These are phyloP conservation scores for Lagopus muta DNA, from an alignment of 2,113 vertebrate genomes.

Conservation along the genomic window DNA sequence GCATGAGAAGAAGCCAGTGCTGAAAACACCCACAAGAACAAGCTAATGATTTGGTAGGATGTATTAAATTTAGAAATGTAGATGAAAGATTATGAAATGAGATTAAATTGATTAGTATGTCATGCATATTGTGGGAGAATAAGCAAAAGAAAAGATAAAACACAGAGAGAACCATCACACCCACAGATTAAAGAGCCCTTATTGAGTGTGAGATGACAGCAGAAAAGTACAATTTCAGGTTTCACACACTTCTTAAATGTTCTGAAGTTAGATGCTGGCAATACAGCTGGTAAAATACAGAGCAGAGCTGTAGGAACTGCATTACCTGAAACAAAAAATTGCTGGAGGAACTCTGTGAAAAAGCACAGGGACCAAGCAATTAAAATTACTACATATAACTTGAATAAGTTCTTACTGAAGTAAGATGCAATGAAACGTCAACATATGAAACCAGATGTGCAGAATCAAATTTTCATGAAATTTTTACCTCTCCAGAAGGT, in stretches of 20 bases:
- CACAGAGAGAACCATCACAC: neutral
- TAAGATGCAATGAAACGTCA: neutral
- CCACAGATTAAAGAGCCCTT: neutral
- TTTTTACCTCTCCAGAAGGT: neutral
- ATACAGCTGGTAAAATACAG: neutral
- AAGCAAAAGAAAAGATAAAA: neutral
- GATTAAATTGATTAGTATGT: conserved; percentile 10
- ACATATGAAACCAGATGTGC: neutral
- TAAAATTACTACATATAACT: neutral
- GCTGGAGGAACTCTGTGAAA: neutral
- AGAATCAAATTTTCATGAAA: neutral
- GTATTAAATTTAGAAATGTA: neutral
- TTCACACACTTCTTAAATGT: neutral
- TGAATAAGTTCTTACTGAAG: neutral
- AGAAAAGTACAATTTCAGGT: neutral
- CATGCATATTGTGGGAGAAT: neutral
- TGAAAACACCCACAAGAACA: neutral
- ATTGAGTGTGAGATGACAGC: neutral
- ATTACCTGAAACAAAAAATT: neutral
- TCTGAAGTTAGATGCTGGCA: neutral
- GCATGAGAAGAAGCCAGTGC: neutral
- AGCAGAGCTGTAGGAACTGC: neutral
- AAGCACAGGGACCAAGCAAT: neutral
- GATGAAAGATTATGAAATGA: neutral
- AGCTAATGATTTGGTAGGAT: neutral